These are phyloP conservation scores for Monoplex corrugatus DNA, from an alignment of 2,888 invertebrate genomes.

Conservation along the genomic window DNA sequence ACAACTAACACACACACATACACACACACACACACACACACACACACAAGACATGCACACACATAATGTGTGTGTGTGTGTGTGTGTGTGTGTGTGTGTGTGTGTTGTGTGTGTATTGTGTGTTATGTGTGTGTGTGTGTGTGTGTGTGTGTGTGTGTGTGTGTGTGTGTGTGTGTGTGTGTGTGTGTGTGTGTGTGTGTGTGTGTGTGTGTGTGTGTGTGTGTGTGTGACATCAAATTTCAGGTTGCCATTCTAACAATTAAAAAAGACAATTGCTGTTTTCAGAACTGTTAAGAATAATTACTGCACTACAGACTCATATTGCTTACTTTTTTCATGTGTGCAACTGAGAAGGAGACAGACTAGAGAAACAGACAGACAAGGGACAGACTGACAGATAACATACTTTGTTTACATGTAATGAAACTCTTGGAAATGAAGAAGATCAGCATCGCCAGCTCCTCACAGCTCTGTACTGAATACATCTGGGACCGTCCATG, in stretches of 20 bases:
- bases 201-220: slow-evolving; percentile 34
- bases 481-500: slow-evolving; percentile 43
- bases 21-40: too few relatives aligned
- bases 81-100: background rate
- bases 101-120: background rate
- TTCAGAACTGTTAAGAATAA: background rate
- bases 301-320: too few relatives aligned
- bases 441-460: slow-evolving; percentile 65
- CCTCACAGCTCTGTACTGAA: slow-evolving; percentile 61
- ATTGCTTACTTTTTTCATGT: too few relatives aligned
- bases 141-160: slow-evolving; percentile 1
- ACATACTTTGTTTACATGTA: slow-evolving; percentile 62
- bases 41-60: too few relatives aligned
- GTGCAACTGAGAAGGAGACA: background rate
- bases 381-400: too few relatives aligned
- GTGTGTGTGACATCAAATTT: background rate
- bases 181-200: slow-evolving; percentile 29
- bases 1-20: too few relatives aligned
- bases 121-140: background rate
- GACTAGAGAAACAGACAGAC: too few relatives aligned
- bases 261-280: background rate
- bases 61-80: slow-evolving; percentile 1
- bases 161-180: slow-evolving; percentile 17
- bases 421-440: slow-evolving; percentile 62
- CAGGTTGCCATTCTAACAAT: background rate